Evolutionary conservation across 2,797 vertebrate species (phyloP).

Genomic region (Eremophila alpestris): DNA sequence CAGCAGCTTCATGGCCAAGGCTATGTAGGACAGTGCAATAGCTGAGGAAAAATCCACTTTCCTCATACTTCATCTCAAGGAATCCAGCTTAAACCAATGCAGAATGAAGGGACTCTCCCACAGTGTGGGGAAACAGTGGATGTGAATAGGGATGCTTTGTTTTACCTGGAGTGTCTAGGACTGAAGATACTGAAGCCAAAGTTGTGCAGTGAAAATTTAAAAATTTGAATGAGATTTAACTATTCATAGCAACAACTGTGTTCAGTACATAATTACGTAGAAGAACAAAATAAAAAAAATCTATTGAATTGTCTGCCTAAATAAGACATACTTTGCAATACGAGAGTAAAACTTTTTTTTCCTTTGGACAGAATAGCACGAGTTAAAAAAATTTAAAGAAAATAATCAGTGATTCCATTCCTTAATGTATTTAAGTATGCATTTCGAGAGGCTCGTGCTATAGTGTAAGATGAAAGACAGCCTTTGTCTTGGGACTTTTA

Average conservation of each 20-base stretch:
- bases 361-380: not conserved
- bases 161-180: not conserved
- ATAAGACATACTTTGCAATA: not conserved
- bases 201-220: not conserved
- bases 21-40: not conserved
- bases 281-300: not conserved
- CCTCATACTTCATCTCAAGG: not conserved
- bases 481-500: not conserved
- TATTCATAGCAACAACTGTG: not conserved
- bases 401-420: not conserved
- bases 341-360: not conserved
- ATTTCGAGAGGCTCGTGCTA: not conserved
- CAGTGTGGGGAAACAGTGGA: fast-evolving
- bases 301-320: not conserved
- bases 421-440: not conserved
- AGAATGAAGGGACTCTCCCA: not conserved
- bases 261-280: not conserved
- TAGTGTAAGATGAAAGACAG: not conserved
- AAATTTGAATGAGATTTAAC: not conserved
- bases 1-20: not conserved
- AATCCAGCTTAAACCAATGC: not conserved
- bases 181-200: not conserved
- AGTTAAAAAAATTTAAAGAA: not conserved
- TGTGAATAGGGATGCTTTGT: not conserved
- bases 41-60: not conserved